Evolutionary conservation across 2,888 invertebrate genomes (phyloP), one percentile per base, ranked within the genome.

Genomic region (Cephus pulcher): DNA sequence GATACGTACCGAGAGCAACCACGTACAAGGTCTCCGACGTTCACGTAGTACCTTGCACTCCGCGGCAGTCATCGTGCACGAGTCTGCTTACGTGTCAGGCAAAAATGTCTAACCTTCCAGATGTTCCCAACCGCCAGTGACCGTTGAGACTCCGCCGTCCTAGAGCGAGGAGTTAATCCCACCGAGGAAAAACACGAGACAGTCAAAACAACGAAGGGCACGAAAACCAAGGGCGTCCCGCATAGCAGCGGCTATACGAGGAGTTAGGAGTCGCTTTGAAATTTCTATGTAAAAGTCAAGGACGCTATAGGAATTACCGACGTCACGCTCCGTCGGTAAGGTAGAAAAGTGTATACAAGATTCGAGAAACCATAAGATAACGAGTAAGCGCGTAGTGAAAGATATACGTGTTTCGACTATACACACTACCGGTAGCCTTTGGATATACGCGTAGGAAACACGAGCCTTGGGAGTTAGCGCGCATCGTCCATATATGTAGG

Each of bases 1-100:
- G 30, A 37, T 3, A 12, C 35, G 30, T 35, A 34, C 34, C 74
- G 74, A 23, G 12, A 37, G 15, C n/a, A 32, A 34, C 12, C 33
- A 23, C n/a, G 73, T 56, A 34, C 76, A 76, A 35, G 76, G 12
- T 34, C 73, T 30, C 74, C 40, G 35, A 33, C 30, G 37, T 32
- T 71, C 34, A 30, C 78, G 34, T 37, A 30, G 69, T 81, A 73
- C 76, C 76, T 77, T 80, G 75, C 73, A 34, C 79, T 32, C 32
- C 4, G n/a, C 73, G 70, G 35, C 78, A 78, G 80, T 78, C 77
- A 79, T 75, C 81, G 80, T 80, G 78, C 79, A 78, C 79, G 56
- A 76, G 69, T 69, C 34, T 2, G 37, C 69, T 69, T 76, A 32
- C 34, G 76, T 56, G 40, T 56, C 40, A 9, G 40, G 40, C 9